Conservation (phyloP, 2,113 vertebrate genomes). For the Donacobius atricapilla region DNA sequence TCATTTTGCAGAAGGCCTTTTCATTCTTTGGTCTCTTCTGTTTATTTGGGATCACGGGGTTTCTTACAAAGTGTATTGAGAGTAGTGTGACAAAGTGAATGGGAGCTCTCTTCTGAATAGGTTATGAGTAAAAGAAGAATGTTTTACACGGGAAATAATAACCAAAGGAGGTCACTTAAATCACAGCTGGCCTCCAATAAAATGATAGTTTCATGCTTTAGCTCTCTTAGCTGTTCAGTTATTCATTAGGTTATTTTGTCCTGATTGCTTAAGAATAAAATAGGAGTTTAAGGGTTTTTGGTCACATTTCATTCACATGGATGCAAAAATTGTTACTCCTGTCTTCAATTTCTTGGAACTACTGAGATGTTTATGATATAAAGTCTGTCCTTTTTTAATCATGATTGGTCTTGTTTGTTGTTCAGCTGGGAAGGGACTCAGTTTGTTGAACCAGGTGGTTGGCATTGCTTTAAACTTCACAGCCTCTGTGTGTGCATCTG, state of each 20-base stretch:
- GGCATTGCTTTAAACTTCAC: neutral
- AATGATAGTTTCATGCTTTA: constrained; percentile 7
- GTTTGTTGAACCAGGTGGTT: neutral
- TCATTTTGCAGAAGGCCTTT: neutral
- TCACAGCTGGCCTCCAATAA: constrained; percentile 27
- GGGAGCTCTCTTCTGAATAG: neutral
- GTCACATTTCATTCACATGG: neutral
- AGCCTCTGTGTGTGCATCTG: neutral
- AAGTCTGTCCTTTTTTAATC: neutral
- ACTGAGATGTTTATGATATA: neutral
- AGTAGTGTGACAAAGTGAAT: neutral
- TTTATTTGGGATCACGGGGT: neutral
- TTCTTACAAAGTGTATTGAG: neutral
- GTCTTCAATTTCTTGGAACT: neutral
- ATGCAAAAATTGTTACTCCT: neutral
- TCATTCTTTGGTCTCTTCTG: neutral
- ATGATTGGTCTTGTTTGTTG: neutral
- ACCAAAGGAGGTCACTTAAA: neutral
- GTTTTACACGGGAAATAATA: neutral
- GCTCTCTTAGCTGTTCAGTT: neutral
- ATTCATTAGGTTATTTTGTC: neutral
- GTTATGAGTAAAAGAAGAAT: neutral
- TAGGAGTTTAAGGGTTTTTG: neutral
- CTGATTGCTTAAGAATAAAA: neutral
- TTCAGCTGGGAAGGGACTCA: neutral